phyloP scores from a whole-genome alignment of 23 tunicate species.

The Halocynthia roretzi region DNA sequence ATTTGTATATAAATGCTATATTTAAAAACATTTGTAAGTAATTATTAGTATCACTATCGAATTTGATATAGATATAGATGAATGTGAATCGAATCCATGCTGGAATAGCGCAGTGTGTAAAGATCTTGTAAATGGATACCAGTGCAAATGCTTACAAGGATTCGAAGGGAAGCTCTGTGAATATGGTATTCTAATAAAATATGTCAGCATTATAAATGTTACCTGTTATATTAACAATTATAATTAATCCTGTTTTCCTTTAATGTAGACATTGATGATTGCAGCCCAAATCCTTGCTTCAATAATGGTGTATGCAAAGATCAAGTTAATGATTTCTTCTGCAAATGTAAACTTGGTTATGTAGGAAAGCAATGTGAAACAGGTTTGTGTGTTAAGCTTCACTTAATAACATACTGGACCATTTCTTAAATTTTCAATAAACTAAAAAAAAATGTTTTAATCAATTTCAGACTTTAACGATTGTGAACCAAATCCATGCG shows the following conservation, averaged over 20 bases:
- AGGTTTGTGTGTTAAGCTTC: background rate
- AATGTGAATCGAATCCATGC: background rate
- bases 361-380: constrained; percentile 15
- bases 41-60: too few species aligned
- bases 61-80: background rate
- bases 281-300: constrained; percentile 26
- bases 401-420: background rate
- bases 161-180: background rate
- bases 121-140: background rate
- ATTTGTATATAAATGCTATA: background rate
- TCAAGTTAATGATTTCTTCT: constrained; percentile 13
- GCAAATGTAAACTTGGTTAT: constrained; percentile 19
- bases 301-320: constrained; percentile 13
- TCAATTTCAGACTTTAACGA: constrained; percentile 13
- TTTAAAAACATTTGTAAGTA: too few species aligned
- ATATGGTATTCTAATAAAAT: background rate
- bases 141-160: background rate
- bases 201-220: too few species aligned
- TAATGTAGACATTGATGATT: constrained; percentile 4
- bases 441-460: background rate
- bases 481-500: constrained; percentile 11
- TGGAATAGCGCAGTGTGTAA: background rate
- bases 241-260: background rate
- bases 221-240: too few species aligned
- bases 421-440: constrained; percentile 6